Conservation (phyloP, 2,113 vertebrate genomes). For the Girardinichthys multiradiatus region DNA sequence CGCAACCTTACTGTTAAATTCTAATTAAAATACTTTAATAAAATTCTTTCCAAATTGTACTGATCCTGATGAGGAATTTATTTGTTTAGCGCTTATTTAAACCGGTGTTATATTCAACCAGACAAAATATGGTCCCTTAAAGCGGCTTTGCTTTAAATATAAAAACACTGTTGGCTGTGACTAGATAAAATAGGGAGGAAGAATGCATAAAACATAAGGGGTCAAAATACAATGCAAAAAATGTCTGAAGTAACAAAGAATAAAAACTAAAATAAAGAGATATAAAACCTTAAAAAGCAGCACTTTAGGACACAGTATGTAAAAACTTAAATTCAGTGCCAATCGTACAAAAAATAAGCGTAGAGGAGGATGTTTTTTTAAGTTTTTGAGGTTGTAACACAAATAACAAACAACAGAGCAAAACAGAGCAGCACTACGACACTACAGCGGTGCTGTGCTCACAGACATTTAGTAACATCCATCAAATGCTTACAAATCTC, state of each 20-base stretch:
- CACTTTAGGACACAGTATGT: not conserved
- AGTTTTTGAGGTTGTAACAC: too few species aligned
- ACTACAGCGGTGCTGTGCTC: not conserved
- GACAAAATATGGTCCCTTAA: not conserved
- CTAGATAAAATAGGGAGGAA: not conserved
- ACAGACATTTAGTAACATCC: not conserved
- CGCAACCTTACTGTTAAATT: too few species aligned
- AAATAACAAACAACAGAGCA: too few species aligned
- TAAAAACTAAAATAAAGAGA: not conserved
- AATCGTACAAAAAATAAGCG: too few species aligned
- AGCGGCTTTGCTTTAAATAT: not conserved
- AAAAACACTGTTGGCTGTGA: not conserved
- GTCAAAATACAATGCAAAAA: not conserved
- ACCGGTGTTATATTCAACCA: not conserved
- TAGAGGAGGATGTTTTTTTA: too few species aligned
- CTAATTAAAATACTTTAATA: too few species aligned
- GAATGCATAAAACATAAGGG: not conserved
- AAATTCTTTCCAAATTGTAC: not conserved
- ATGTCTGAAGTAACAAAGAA: not conserved
- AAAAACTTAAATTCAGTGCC: not conserved
- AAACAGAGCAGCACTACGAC: not conserved
- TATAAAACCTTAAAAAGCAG: not conserved
- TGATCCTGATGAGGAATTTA: not conserved
- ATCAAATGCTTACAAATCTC: not conserved
- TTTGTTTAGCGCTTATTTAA: not conserved